Base-by-base conservation (phyloP, 2,888 invertebrate species). In the Orthosia incerta region DNA sequence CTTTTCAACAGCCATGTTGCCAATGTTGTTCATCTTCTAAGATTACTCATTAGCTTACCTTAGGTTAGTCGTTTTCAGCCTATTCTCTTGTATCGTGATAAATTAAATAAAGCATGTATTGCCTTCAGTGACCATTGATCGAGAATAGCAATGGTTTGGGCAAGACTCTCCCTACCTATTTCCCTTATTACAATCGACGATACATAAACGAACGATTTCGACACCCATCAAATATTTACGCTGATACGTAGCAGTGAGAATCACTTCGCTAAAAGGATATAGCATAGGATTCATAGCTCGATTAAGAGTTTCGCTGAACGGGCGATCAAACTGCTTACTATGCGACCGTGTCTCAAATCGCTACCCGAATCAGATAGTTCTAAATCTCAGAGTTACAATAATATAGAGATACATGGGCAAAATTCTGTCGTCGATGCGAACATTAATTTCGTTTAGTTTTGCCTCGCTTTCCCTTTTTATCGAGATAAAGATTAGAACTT, bases 351-450 rank as follows among this genome's bases (percentile, higher is more conserved):
- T 2, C 20, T 20, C 46, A 78, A 75, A 67, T 67, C 53, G 11
- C 15, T 57, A 53, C 50, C 72, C 26, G 71, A 51, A 66, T 70
- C 60, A 64, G 56, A 73, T 63, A 64, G 74, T 78, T 81, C 72
- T 81, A 81, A 81, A 81, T 83, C 73, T 75, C 61, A 61, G 57
- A 57, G 72, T 72, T 73, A 71, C 73, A 71, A 74, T 75, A 78
- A 71, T 61, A 78, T 59, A 60, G 60, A 81, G 75, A 76, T 72
- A 81, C 70, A 71, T 75, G 63, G 59, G 48, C 50, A 62, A 60
- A 69, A 81, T 72, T 70, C 61, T 82, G 70, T 67, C 60, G 65
- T 73, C 66, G 59, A 70, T 70, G 60, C 66, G 53, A 82, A 79
- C 70, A 83, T 70, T 71, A 71, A 74, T 83, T 74, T 77, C 48